Conservation (phyloP, 2,888 invertebrate species). For the Diarsia mendica region DNA sequence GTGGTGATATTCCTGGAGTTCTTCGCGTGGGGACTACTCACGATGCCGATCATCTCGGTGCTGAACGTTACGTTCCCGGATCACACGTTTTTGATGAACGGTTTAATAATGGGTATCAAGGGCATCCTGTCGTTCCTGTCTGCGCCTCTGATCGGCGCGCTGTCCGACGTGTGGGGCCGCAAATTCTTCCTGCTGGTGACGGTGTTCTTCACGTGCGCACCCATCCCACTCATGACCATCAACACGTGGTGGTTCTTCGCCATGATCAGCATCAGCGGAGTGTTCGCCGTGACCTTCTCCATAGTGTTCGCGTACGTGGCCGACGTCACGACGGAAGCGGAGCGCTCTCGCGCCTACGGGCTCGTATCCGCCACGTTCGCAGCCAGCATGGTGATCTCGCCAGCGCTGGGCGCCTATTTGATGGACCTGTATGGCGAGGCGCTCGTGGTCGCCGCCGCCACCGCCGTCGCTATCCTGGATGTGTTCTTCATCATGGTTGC, state of each 20-base stretch:
- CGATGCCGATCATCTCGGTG: constrained; percentile 98
- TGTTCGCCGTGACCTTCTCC: constrained; percentile 99
- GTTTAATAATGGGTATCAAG: constrained; percentile 99
- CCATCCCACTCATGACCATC: constrained; percentile 99
- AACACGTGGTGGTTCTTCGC: constrained; percentile 99
- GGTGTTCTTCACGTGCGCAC: constrained; percentile 99
- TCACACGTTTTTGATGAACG: constrained; percentile 99
- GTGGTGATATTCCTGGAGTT: constrained; percentile 99
- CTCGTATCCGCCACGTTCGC: constrained; percentile 99
- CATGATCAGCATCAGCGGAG: constrained; percentile 99
- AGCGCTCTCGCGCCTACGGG: constrained; percentile 98
- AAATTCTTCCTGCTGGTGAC: constrained; percentile 99
- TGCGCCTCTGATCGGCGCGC: constrained; percentile 98
- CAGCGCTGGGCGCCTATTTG: constrained; percentile 97
- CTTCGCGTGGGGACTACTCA: constrained; percentile 99
- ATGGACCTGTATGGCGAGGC: constrained; percentile 96
- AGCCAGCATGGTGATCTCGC: constrained; percentile 99
- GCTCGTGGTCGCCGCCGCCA: constrained; percentile 98
- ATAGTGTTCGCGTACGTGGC: constrained; percentile 99
- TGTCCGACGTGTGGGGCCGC: constrained; percentile 99
- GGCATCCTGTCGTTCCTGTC: constrained; percentile 99
- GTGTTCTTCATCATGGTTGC: constrained; percentile 99
- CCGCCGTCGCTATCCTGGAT: constrained; percentile 98
- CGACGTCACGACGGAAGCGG: constrained; percentile 99
- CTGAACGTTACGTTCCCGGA: constrained; percentile 99